Evolutionary conservation across 2,113 vertebrate species (phyloP).

Genomic region (Callipepla californica): DNA sequence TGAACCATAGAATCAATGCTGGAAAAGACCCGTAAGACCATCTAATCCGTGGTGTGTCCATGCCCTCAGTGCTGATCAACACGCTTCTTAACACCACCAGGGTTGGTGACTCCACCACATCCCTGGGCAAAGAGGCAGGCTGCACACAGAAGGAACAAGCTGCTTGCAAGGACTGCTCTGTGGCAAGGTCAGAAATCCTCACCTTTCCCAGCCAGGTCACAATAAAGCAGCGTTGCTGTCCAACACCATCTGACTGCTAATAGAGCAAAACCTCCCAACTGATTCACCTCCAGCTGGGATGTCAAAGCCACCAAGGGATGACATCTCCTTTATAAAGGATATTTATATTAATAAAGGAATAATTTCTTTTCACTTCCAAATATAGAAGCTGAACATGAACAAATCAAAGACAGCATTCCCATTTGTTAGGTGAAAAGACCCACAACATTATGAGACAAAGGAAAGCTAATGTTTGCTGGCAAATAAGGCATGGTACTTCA

Average conservation of each 20-base stretch:
- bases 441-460: neutral
- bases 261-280: neutral
- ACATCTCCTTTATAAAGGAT: neutral
- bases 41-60: too few species aligned
- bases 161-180: neutral
- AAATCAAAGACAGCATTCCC: neutral
- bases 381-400: neutral
- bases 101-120: too few species aligned
- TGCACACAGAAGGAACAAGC: neutral
- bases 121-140: neutral
- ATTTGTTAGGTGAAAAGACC: neutral
- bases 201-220: neutral
- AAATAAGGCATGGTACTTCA: conserved; percentile 3
- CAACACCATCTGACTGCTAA: neutral
- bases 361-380: neutral
- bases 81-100: too few species aligned
- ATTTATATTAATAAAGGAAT: too few species aligned
- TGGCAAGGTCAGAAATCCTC: fast-evolving
- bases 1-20: too few species aligned
- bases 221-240: neutral
- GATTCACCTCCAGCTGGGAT: neutral
- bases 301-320: neutral
- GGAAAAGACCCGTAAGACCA: too few species aligned
- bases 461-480: neutral
- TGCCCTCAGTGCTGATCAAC: too few species aligned